Base-by-base conservation (phyloP, 2,888 invertebrate species). In the Dolomedes plantarius region DNA sequence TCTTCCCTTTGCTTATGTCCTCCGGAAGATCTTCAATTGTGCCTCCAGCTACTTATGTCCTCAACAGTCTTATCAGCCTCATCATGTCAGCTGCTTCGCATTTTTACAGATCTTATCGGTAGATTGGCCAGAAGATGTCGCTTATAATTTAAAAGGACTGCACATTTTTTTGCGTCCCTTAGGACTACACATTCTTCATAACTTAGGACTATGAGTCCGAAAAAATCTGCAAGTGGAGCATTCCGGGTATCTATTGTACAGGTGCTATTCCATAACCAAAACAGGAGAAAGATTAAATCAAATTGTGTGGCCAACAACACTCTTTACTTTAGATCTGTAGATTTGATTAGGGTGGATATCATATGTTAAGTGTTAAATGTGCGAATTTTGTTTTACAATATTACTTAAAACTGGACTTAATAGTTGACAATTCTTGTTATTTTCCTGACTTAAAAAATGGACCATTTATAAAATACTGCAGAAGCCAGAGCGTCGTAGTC, bases 191-290 rank as follows among this genome's bases (percentile, higher is more conserved):
- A 56, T n/a, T 23, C 56, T 23, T 46, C 13, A 46, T 16, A 46
- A 36, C 5, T 36, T 13, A 9, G 56, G 56, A 23, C 56, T 23
- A 3, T 23, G 23, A 5, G 16, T 19, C 41, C 41, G 16, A 41
- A 27, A n/a, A n/a, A 62, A 65, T 56, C 67, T 67, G 68, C 80
- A 80, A 80, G 80, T 50, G 80, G 74, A 81, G 74, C 19, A 81
- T 65, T 67, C 28, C 74, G 81, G 81, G 74, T 74, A 81, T 81
- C 11, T 67, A 19, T 23, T 62, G 74, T 56, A 36, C 36, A 27
- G 81, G 81, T 81, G 81, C 81, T 81, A 56, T 50, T 62, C 36
- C n/a, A 29, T 28, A 46, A 46, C 11, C 6, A n/a, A n/a, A n/a
- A n/a, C n/a, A n/a, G n/a, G n/a, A n/a, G n/a, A n/a, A n/a, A n/a